Base-by-base conservation (phyloP, 2,113 vertebrate genomes). In the Montifringilla adamsi region DNA sequence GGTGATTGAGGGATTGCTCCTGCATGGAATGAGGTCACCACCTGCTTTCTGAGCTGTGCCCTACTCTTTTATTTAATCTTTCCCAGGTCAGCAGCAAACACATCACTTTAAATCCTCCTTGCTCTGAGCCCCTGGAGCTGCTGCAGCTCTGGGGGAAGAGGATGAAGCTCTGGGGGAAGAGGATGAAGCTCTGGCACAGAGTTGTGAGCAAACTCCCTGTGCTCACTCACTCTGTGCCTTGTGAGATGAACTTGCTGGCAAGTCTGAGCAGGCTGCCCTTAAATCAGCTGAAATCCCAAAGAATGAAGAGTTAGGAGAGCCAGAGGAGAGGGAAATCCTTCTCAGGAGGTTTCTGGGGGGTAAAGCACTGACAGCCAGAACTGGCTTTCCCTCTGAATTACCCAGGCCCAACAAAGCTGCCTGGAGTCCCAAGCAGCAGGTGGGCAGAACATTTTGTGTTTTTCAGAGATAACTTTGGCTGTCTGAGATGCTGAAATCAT, bases 251-350 rank as follows among this genome's bases (percentile, higher is more conserved):
- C 86, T 41, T 30, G 68, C 76, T 69, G 83, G 63, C 39, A 33
- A 2, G 11, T 17, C 7, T 41, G 75, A 90, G 69, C 53, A 59
- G 64, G 35, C 88, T 86, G 68, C 83, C 50, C 24, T 52, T 46
- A 27, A 43, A 90, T 56, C n/a, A 72, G 80, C 4, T 46, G 28
- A 79, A 82, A 60, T 21, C 7, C 41, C 43, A 24, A 43, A 28
- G 37, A 43, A 52, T 52, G 47, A 87, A 31, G 41, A 80, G 46
- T 37, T 56, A 46, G 4, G 6, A 64, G 60, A 63, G 44, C 56
- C 89, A 94, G 77, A 67, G 63, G 62, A 81, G 53, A 67, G 68
- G 66, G 76, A 81, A 92, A 92, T 89, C 77, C 86, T 86, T 49
- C 56, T 59, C 58, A 66, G 55, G 85, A 69, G 84, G 70, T n/a